These are phyloP conservation scores for Rhinoptilus africanus DNA, from an alignment of 2,113 vertebrate species.

Conservation along the genomic window DNA sequence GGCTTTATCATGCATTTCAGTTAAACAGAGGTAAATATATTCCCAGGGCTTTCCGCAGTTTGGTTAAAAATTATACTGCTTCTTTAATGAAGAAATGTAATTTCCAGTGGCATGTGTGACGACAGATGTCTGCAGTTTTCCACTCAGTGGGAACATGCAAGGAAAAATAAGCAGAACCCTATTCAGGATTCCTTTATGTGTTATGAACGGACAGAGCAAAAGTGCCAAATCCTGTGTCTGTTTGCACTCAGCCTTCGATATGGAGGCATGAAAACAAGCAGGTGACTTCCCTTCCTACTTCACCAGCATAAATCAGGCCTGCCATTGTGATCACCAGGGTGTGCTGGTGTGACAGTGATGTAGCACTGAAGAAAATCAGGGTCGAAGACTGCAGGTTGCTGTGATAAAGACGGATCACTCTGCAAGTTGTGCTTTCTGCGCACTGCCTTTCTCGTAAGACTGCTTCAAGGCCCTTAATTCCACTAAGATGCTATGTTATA, in stretches of 20 bases:
- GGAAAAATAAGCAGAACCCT: background rate
- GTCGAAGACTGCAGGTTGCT: background rate
- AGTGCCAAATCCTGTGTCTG: background rate
- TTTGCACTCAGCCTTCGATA: background rate
- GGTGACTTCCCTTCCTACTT: background rate
- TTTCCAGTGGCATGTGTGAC: background rate
- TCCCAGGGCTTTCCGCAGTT: background rate
- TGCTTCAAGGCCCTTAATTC: background rate
- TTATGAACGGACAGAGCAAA: background rate
- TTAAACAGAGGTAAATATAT: background rate
- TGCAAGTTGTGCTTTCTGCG: background rate
- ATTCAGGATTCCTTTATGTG: background rate
- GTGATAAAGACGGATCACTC: background rate
- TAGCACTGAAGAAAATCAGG: background rate
- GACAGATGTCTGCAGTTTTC: background rate
- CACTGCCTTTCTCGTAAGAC: background rate
- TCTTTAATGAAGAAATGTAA: background rate
- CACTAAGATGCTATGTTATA: background rate
- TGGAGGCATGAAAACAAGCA: background rate
- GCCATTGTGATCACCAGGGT: background rate
- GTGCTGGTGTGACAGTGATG: background rate
- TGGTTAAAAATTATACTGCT: background rate
- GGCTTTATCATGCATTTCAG: background rate
- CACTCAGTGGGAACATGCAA: background rate
- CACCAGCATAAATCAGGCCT: background rate